phyloP scores from a whole-genome alignment of 2,888 invertebrate species.

The Ceraclea dissimilis region DNA sequence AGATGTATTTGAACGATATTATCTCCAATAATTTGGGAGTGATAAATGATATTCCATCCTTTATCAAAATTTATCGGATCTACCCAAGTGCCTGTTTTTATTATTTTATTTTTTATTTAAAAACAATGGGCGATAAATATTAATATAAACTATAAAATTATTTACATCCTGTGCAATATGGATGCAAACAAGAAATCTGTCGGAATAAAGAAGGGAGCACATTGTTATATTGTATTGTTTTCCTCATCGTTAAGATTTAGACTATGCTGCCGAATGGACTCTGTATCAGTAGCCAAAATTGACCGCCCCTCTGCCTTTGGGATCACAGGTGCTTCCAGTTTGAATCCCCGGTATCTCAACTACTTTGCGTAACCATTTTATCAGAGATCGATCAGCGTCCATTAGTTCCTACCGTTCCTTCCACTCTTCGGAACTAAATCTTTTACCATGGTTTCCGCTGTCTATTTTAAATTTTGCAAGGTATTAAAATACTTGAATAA shows the following conservation, averaged over 20 bases:
- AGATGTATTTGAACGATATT: background rate
- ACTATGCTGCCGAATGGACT: background rate
- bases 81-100: background rate
- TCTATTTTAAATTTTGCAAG: no score
- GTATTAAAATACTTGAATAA: no score
- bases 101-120: background rate
- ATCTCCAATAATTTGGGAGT: constrained; percentile 15
- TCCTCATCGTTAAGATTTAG: background rate
- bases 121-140: background rate
- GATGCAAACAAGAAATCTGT: background rate
- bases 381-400: no score
- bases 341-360: no score
- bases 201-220: background rate
- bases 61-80: constrained; percentile 9
- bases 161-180: background rate
- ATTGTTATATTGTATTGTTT: background rate
- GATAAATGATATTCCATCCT: constrained; percentile 14
- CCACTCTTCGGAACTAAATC: no score
- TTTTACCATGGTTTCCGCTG: no score
- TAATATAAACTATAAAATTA: background rate
- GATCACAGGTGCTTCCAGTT: background rate
- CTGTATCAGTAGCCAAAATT: background rate
- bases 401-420: no score
- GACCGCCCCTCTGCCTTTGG: background rate
- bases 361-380: no score